These are phyloP conservation scores for Hypotaenidia philippensis DNA, from an alignment of 2,797 vertebrate species.

Conservation along the genomic window DNA sequence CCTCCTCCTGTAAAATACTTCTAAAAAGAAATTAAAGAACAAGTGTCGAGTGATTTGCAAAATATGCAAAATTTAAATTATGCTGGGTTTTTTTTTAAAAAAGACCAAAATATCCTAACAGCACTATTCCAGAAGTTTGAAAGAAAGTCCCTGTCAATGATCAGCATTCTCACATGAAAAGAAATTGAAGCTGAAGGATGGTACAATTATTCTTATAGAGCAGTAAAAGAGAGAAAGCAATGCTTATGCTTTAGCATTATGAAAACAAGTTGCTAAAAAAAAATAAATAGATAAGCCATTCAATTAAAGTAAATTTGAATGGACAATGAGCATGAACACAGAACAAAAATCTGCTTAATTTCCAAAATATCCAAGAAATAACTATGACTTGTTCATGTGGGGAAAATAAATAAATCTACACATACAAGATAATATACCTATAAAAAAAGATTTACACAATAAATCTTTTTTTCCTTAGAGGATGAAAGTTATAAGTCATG, in stretches of 20 bases:
- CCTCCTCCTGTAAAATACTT: constrained; percentile 1
- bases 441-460: background rate
- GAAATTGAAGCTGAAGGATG: background rate
- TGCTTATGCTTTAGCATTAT: background rate
- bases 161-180: background rate
- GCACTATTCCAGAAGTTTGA: background rate
- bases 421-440: background rate
- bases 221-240: background rate
- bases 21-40: constrained; percentile 12
- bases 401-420: background rate
- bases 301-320: background rate
- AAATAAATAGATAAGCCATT: background rate
- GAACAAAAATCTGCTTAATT: background rate
- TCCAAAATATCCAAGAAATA: background rate
- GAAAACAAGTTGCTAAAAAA: background rate
- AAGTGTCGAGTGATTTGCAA: constrained; percentile 4
- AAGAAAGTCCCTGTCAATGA: constrained; percentile 19
- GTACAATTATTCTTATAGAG: background rate
- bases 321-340: background rate
- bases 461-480: background rate
- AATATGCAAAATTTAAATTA: constrained; percentile 7
- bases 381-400: background rate
- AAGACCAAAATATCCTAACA: background rate
- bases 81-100: background rate
- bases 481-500: background rate